These are phyloP conservation scores for Tetramorium bicarinatum DNA, from an alignment of 2,888 invertebrate species.

Conservation along the genomic window DNA sequence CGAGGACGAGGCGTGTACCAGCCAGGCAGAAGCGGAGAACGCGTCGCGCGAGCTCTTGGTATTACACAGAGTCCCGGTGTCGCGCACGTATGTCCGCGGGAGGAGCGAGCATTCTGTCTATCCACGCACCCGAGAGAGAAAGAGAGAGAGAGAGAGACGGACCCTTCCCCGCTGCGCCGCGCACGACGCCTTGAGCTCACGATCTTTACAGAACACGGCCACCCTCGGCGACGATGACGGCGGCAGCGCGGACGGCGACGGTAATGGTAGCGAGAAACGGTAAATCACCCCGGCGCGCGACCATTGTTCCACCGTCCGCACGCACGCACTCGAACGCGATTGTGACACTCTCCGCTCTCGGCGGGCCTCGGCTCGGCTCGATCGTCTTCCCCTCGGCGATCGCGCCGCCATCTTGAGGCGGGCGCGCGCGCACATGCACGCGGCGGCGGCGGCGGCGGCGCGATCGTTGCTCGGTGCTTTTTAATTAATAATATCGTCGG, in stretches of 20 bases:
- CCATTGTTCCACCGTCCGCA: conserved; percentile 53
- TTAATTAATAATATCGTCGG: neutral
- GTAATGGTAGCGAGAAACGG: conserved; percentile 31
- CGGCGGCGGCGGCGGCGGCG: neutral
- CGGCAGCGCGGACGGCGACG: neutral
- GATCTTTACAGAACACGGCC: conserved; percentile 4
- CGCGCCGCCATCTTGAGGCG: conserved; percentile 69
- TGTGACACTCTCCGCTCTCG: conserved; percentile 51
- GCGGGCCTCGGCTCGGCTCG: conserved; percentile 52
- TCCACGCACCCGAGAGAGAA: neutral
- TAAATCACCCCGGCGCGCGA: conserved; percentile 59
- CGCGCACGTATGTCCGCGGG: conserved; percentile 43
- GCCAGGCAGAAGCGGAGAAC: neutral
- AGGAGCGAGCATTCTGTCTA: conserved; percentile 56
- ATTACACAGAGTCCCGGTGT: conserved; percentile 54
- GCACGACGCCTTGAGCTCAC: neutral
- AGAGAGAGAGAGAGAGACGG: neutral
- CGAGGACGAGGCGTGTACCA: conserved; percentile 33
- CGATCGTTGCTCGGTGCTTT: neutral
- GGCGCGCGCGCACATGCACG: conserved; percentile 54
- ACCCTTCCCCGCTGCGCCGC: neutral
- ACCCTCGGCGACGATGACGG: neutral
- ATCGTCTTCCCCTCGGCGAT: conserved; percentile 66
- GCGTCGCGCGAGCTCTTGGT: neutral
- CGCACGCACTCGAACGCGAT: conserved; percentile 31